These are phyloP conservation scores for Zaprionus taronus DNA, from an alignment of 1,140 invertebrate genomes.

Conservation along the genomic window DNA sequence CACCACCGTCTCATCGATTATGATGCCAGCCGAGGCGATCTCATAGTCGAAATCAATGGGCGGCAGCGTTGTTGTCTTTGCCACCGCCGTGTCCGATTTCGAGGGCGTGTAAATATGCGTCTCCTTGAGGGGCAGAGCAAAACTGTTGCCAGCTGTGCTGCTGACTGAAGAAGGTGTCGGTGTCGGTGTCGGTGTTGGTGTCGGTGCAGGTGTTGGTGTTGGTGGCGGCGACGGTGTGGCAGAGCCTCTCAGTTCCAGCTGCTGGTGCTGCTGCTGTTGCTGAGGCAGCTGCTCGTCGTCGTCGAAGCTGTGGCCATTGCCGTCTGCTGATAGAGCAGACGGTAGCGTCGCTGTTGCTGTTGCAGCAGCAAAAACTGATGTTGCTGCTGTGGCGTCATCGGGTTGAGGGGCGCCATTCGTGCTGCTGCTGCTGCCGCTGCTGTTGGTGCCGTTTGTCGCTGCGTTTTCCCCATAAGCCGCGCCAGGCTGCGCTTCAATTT, in stretches of 20 bases:
- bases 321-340: constrained; percentile 75
- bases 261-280: constrained; percentile 49
- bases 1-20: constrained; percentile 82
- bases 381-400: constrained; percentile 68
- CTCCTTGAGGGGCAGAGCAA: constrained; percentile 77
- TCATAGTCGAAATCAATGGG: constrained; percentile 84
- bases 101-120: constrained; percentile 84
- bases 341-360: constrained; percentile 72
- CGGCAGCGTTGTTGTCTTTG: constrained; percentile 68
- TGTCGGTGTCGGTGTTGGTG: constrained; percentile 10
- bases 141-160: constrained; percentile 49
- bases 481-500: constrained; percentile 71
- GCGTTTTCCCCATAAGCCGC: constrained; percentile 66
- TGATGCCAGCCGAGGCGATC: constrained; percentile 80
- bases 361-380: constrained; percentile 68
- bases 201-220: background rate
- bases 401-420: constrained; percentile 5
- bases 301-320: constrained; percentile 63
- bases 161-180: constrained; percentile 16
- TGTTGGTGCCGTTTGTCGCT: constrained; percentile 31
- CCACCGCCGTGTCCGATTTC: constrained; percentile 71
- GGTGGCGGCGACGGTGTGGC: constrained; percentile 14
- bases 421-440: constrained; percentile 21
- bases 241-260: constrained; percentile 63
- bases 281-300: constrained; percentile 65